A percentile compares a stretch with the other conserved stretches of the same genome.
These are phyloP conservation scores for Rhinichthys klamathensis DNA, from an alignment of 2,113 vertebrate genomes.

Conservation along the genomic window DNA sequence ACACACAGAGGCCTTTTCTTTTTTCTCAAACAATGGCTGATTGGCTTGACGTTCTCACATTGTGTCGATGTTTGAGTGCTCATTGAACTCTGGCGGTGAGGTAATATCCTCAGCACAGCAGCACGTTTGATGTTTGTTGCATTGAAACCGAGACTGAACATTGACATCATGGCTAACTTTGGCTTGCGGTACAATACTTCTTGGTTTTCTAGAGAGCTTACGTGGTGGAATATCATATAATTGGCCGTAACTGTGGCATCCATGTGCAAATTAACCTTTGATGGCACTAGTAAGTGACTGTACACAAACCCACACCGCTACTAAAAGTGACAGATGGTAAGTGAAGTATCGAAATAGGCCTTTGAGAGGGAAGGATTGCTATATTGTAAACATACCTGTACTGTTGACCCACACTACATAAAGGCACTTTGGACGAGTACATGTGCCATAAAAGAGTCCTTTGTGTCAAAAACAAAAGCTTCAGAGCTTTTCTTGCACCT, in stretches of 20 bases:
- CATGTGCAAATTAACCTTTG: conserved; percentile 17
- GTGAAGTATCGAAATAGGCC: conserved; percentile 33
- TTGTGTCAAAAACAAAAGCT: conserved; percentile 58
- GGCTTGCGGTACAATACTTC: not conserved
- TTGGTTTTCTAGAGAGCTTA: conserved; percentile 7
- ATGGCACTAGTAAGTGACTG: conserved; percentile 16
- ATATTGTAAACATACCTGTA: conserved; percentile 51
- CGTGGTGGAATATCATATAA: conserved; percentile 7
- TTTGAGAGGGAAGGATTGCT: conserved; percentile 51
- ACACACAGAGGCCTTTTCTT: conserved; percentile 46
- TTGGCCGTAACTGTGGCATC: not conserved
- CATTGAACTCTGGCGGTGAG: conserved; percentile 52
- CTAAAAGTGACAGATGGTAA: conserved; percentile 47
- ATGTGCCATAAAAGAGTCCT: conserved; percentile 36
- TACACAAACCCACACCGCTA: conserved; percentile 7
- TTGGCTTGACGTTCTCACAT: conserved; percentile 51
- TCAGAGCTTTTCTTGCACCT: conserved; percentile 34
- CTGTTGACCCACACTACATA: conserved; percentile 37
- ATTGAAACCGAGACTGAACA: conserved; percentile 7
- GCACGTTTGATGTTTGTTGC: conserved; percentile 44
- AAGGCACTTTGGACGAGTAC: conserved; percentile 32
- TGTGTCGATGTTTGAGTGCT: conserved; percentile 45
- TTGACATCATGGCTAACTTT: conserved; percentile 17
- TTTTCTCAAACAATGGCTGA: conserved; percentile 55
- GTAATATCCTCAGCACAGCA: conserved; percentile 59